These are phyloP conservation scores for Lamprotornis superbus DNA, from an alignment of 2,113 vertebrate genomes.

Conservation along the genomic window DNA sequence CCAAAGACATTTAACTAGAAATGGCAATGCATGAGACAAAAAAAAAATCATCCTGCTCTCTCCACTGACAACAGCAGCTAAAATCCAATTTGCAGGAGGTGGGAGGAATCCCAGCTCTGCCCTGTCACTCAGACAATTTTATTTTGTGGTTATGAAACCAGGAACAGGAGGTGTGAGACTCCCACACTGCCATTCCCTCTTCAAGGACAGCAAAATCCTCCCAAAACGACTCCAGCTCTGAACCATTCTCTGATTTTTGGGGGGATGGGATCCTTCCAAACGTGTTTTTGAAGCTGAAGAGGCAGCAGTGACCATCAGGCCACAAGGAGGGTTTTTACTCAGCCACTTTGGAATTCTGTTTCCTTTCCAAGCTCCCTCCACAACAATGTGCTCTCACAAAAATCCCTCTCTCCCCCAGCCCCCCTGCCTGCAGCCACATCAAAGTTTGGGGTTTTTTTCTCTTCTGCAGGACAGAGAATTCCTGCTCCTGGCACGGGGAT, in stretches of 20 bases:
- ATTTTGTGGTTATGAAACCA: not conserved
- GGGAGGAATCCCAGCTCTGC: not conserved
- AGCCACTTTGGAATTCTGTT: conserved; percentile 20
- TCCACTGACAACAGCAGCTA: not conserved
- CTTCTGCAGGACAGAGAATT: conserved; percentile 9
- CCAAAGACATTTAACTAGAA: not conserved
- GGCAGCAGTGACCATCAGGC: not conserved
- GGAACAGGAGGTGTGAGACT: not conserved
- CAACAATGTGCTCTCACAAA: not conserved
- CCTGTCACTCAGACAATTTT: not conserved
- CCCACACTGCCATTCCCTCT: not conserved
- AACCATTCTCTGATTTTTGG: not conserved
- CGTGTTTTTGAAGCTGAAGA: not conserved
- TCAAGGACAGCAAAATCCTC: not conserved
- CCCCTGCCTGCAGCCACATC: not conserved
- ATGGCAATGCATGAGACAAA: not conserved
- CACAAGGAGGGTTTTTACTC: not conserved
- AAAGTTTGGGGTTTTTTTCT: not conserved
- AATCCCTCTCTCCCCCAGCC: not conserved
- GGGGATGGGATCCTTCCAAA: not conserved
- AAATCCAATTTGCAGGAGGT: not conserved
- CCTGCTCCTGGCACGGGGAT: not conserved
- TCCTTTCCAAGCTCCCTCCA: not conserved
- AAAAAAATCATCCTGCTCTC: not conserved
- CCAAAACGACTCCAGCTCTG: not conserved